phyloP scores from a whole-genome alignment of 23 tunicate genomes.

The Diplosoma virens region DNA sequence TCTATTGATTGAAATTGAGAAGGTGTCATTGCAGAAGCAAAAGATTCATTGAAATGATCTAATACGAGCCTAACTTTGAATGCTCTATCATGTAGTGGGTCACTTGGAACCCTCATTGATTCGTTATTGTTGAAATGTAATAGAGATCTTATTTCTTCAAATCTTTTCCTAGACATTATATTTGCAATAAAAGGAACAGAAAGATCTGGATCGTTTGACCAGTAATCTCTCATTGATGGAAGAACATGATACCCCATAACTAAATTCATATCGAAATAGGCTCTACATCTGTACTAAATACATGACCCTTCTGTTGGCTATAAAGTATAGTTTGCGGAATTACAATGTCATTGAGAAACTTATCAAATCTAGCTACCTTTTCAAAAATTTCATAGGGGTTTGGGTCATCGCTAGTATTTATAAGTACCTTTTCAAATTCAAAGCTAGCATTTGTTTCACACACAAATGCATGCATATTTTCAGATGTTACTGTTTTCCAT shows the following conservation, averaged over 20 bases:
- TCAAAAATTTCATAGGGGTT: too few species aligned
- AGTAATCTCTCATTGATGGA: slow-evolving; percentile 5
- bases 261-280: slow-evolving; percentile 1
- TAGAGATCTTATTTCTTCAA: not conserved
- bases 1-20: slow-evolving; percentile 1
- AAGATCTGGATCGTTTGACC: slow-evolving; percentile 3
- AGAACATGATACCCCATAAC: slow-evolving; percentile 19
- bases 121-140: slow-evolving; percentile 11
- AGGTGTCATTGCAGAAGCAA: not conserved
- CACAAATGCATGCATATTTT: too few species aligned
- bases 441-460: too few species aligned
- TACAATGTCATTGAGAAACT: too few species aligned
- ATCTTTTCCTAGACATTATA: slow-evolving; percentile 11
- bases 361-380: too few species aligned
- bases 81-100: slow-evolving; percentile 2
- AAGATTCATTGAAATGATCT: not conserved
- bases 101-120: not conserved
- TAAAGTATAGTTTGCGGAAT: slow-evolving; percentile 3
- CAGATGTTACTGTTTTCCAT: too few species aligned
- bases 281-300: too few species aligned
- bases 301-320: slow-evolving; percentile 8
- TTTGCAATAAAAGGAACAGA: not conserved
- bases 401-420: too few species aligned
- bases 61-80: slow-evolving; percentile 5
- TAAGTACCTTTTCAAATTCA: too few species aligned